Conservation (phyloP, 1,140 invertebrate genomes). For the Calliphora vicina region DNA sequence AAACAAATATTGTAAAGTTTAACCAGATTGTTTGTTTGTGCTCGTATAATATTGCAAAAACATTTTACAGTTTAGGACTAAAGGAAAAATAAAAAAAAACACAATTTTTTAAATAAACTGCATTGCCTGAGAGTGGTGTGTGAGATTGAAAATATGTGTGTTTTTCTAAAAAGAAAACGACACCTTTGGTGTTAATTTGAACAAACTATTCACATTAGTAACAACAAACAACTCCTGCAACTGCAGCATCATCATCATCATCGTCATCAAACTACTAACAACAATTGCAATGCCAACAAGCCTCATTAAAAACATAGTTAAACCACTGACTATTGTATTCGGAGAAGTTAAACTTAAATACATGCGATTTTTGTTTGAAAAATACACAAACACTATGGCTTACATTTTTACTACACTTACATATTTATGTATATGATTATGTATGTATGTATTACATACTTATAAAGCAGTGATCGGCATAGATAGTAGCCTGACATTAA, state of each 20-base stretch:
- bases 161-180: slow-evolving; percentile 15
- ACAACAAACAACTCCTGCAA: slow-evolving; percentile 2
- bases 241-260: not conserved
- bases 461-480: too few species aligned
- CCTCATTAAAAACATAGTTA: slow-evolving; percentile 22
- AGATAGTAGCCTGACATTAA: too few species aligned
- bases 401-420: too few species aligned
- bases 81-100: not conserved
- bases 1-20: not conserved
- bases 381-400: too few species aligned
- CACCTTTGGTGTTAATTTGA: slow-evolving; percentile 35
- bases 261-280: not conserved
- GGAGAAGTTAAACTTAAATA: too few species aligned
- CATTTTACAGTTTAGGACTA: not conserved
- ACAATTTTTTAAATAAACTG: not conserved
- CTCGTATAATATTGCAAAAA: not conserved
- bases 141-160: not conserved
- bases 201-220: slow-evolving; percentile 22
- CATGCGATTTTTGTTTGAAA: too few species aligned
- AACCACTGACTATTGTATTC: not conserved
- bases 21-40: not conserved
- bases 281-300: not conserved
- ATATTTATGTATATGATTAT: too few species aligned
- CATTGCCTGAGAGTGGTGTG: not conserved
- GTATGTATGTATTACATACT: too few species aligned